Evolutionary conservation across 2,113 vertebrate genomes (phyloP), one percentile per base, ranked within the genome.

Genomic region (Apaloderma vittatum): DNA sequence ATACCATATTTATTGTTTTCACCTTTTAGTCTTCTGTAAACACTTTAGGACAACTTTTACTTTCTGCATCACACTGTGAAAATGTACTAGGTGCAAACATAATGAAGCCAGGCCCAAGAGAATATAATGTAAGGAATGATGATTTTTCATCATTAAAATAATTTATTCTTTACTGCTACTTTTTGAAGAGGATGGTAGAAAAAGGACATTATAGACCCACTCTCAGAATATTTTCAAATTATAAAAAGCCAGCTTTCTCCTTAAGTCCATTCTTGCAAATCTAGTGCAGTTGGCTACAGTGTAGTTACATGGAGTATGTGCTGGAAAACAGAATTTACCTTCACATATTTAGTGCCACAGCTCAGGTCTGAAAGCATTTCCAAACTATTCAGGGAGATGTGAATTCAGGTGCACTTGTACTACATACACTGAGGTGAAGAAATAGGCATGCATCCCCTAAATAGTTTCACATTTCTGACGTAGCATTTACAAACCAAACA

Each of bases 351-450:
- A 73, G 15, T 45, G 29, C 34, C n/a, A 54, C 15, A n/a, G 45
- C 9, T 85, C 45, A 48, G 22, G 37, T 88, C 6, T 2, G 3
- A 57, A 84, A 67, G 12, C 8, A 71, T 52, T 93, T 63, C 37
- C 29, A 67, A 43, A 45, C 0, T 0, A 59, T 30, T 59, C 61
- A 65, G 30, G 9, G 16, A 72, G 14, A 22, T 17, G 9, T 58
- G 54, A 87, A 61, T 1, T 49, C 13, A 73, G 6, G 19, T 24
- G 49, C 12, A 11, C 3, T 40, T 40, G 40, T 40, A 40, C 40
- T 40, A 40, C 11, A 40, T 40, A 40, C 40, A 11, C 40, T 40
- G 40, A 40, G 40, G 40, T 40, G 40, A 40, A 40, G 40, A 51
- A 48, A 87, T 76, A 65, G 22, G 27, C 13, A 48, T 15, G 32